These are phyloP conservation scores for Drosophila albomicans DNA, from an alignment of 1,140 invertebrate species.

Conservation along the genomic window DNA sequence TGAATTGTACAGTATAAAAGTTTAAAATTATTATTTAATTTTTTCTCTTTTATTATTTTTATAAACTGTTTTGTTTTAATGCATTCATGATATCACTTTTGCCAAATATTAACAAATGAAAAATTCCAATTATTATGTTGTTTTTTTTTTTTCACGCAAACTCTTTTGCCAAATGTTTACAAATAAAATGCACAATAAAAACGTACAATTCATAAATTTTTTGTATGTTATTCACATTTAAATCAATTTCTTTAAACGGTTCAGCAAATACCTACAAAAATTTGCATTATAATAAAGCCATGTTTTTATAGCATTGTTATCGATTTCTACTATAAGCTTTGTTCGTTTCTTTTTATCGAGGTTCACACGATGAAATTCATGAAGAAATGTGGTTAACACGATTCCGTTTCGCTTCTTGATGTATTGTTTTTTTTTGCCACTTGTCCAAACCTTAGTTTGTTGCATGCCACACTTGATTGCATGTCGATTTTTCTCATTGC, in stretches of 20 bases:
- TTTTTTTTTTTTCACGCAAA: too few relatives aligned
- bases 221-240: slow-evolving; percentile 17
- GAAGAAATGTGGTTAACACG: not conserved
- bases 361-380: slow-evolving; percentile 1
- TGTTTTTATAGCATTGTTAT: not conserved
- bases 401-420: not conserved
- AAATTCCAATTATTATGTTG: too few relatives aligned
- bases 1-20: too few relatives aligned
- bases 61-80: too few relatives aligned
- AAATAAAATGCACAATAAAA: not conserved
- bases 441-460: not conserved
- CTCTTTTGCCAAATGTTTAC: too few relatives aligned
- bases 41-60: too few relatives aligned
- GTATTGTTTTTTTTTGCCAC: not conserved
- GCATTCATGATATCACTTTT: too few relatives aligned
- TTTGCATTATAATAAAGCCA: slow-evolving; percentile 27
- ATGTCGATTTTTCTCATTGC: slow-evolving; percentile 39
- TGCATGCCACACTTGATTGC: slow-evolving; percentile 19
- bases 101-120: too few relatives aligned
- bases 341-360: not conserved
- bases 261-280: slow-evolving; percentile 43
- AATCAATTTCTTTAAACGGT: slow-evolving; percentile 23
- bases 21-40: slow-evolving; percentile 2
- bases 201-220: not conserved
- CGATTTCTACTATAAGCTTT: slow-evolving; percentile 5